Evolutionary conservation across 2,888 invertebrate species (phyloP).

Genomic region (Tenthredo distinguenda): DNA sequence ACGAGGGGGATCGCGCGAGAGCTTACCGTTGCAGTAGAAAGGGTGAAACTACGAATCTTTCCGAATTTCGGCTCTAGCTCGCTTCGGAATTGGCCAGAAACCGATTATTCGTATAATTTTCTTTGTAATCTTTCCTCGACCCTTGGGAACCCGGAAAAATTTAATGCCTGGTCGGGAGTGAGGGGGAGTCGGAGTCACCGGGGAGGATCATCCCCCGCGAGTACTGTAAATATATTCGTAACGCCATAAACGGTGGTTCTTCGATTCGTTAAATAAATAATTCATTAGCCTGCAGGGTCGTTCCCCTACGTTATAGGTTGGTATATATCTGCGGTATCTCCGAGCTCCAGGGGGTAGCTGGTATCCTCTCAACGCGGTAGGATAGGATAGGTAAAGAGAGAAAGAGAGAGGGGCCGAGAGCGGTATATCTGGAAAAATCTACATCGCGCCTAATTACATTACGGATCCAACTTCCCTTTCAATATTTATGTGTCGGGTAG

Average conservation of each 20-base stretch:
- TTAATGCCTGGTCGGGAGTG: background rate
- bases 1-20: slow-evolving; percentile 2
- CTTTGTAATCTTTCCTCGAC: background rate
- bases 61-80: background rate
- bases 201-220: slow-evolving; percentile 18
- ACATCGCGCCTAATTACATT: slow-evolving; percentile 52
- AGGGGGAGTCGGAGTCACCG: background rate
- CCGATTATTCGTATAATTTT: background rate
- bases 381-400: background rate
- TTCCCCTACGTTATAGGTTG: slow-evolving; percentile 25
- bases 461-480: slow-evolving; percentile 52
- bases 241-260: slow-evolving; percentile 51
- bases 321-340: slow-evolving; percentile 3
- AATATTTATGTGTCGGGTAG: slow-evolving; percentile 47
- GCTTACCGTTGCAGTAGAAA: background rate
- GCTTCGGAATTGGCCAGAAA: background rate
- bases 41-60: background rate
- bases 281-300: slow-evolving; percentile 40
- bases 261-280: slow-evolving; percentile 53
- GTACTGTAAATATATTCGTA: slow-evolving; percentile 52
- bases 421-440: slow-evolving; percentile 49
- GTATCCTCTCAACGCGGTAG: slow-evolving; percentile 1
- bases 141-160: background rate
- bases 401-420: background rate
- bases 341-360: background rate